Evolutionary conservation across 2,797 vertebrate species (phyloP).

Genomic region (Phrynocephalus guinanensis): DNA sequence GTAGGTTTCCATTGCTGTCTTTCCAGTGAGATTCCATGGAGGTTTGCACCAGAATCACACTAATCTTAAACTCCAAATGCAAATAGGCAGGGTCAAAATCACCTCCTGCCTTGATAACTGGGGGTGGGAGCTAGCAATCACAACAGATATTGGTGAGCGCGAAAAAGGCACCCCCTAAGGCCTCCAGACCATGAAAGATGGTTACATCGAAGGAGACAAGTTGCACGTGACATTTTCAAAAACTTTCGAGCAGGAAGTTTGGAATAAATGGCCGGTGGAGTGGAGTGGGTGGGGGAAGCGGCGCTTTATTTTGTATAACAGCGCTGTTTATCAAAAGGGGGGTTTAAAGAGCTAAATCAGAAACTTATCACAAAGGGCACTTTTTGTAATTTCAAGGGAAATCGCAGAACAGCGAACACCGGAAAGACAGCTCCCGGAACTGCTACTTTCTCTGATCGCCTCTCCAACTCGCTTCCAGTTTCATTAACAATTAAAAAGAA

Average conservation of each 20-base stretch:
- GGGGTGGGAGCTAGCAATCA: no score
- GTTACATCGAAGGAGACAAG: not conserved
- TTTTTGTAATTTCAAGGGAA: not conserved
- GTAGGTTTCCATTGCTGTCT: no score
- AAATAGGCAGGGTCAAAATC: not conserved
- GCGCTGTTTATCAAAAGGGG: not conserved
- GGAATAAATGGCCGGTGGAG: no score
- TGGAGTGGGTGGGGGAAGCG: not conserved
- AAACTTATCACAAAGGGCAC: not conserved
- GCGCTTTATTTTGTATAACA: not conserved
- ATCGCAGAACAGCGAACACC: not conserved
- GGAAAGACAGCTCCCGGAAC: constrained; percentile 1
- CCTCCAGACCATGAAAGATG: not conserved
- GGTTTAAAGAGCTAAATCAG: not conserved
- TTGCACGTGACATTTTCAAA: constrained; percentile 5
- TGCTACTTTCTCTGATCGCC: constrained; percentile 22
- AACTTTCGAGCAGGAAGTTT: not conserved
- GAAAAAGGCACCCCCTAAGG: no score
- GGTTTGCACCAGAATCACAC: no score
- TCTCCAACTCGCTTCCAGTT: not conserved
- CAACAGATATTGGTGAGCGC: fast-evolving
- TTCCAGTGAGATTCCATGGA: no score
- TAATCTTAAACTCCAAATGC: not conserved
- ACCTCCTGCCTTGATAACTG: not conserved
- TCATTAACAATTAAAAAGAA: not conserved